Conservation (phyloP, 2,888 invertebrate species). For the Sussaba pulchella region DNA sequence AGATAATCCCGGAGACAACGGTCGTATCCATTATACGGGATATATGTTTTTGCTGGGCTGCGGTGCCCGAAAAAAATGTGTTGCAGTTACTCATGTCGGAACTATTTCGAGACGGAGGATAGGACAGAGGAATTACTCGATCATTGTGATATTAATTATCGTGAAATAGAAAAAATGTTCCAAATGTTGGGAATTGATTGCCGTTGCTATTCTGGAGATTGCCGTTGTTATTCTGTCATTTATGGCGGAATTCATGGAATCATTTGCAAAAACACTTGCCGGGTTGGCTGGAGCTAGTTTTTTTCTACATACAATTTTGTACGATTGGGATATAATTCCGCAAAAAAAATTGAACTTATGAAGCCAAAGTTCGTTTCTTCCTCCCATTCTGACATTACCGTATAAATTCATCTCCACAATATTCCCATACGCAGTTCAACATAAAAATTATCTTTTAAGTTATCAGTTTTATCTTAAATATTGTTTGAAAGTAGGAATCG, state of each 20-base stretch:
- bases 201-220: background rate
- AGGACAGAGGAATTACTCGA: background rate
- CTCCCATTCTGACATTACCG: background rate
- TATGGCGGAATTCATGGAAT: background rate
- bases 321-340: background rate
- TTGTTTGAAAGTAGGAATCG: background rate
- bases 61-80: background rate
- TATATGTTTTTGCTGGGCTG: background rate
- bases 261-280: background rate
- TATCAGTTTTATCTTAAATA: background rate
- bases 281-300: background rate
- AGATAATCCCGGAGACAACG: slow-evolving; percentile 4
- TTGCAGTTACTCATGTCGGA: background rate
- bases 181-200: background rate
- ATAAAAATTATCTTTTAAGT: background rate
- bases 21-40: background rate
- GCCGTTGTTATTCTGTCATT: background rate
- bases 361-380: slow-evolving; percentile 2
- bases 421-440: background rate
- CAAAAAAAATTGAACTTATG: slow-evolving; percentile 14
- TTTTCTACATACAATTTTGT: background rate
- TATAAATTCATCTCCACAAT: background rate
- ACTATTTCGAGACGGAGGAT: background rate
- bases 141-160: background rate
- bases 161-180: background rate